Conservation (phyloP, 2,888 invertebrate genomes). For the Amblyteles armatorius region DNA sequence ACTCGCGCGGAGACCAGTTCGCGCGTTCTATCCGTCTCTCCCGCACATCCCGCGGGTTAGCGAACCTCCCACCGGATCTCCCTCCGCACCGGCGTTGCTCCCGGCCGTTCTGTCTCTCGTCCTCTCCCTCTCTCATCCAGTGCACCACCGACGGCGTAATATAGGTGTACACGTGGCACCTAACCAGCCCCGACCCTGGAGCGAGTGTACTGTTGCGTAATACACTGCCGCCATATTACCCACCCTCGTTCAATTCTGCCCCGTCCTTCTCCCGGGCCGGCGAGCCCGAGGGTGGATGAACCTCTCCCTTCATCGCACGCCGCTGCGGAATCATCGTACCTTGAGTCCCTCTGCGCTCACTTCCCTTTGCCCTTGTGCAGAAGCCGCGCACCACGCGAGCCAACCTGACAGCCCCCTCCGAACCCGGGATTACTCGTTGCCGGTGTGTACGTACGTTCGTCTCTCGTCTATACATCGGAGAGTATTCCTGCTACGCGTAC, state of each 20-base stretch:
- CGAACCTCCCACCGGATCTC: constrained; percentile 52
- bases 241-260: constrained; percentile 55
- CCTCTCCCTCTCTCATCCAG: constrained; percentile 52
- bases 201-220: constrained; percentile 79
- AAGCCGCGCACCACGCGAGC: constrained; percentile 62
- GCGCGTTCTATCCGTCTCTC: constrained; percentile 41
- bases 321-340: not conserved
- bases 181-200: constrained; percentile 72
- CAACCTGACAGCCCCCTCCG: constrained; percentile 70
- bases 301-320: constrained; percentile 40
- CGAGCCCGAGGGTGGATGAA: constrained; percentile 13
- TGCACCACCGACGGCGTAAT: constrained; percentile 55
- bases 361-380: constrained; percentile 52
- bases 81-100: constrained; percentile 23
- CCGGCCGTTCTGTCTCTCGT: constrained; percentile 37
- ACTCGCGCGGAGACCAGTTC: constrained; percentile 42
- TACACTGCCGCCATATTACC: constrained; percentile 78
- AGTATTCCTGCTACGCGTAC: constrained; percentile 20
- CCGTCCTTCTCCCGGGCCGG: constrained; percentile 29
- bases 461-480: constrained; percentile 16
- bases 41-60: constrained; percentile 52
- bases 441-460: constrained; percentile 24
- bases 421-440: constrained; percentile 54
- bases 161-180: constrained; percentile 74
- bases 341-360: constrained; percentile 25